phyloP scores from a whole-genome alignment of 1,140 invertebrate species.

The Ruditapes philippinarum region DNA sequence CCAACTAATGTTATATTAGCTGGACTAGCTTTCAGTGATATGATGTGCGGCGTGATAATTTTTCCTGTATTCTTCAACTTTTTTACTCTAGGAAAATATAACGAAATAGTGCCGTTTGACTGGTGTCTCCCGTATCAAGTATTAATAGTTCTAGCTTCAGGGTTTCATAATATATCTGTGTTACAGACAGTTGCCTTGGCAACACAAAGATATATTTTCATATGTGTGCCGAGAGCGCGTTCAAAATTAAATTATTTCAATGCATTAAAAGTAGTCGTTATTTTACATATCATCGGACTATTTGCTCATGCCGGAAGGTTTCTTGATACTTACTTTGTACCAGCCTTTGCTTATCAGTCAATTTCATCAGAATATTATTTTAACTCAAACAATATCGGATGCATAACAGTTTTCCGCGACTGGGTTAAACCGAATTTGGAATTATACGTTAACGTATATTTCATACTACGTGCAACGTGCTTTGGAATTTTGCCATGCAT shows the following conservation, averaged over 20 bases:
- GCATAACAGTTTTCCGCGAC: neutral
- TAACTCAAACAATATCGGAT: too few relatives aligned
- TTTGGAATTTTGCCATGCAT: neutral
- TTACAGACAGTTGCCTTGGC: neutral
- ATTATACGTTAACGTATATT: neutral
- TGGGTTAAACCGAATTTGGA: neutral
- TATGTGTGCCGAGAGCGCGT: neutral
- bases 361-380: too few relatives aligned
- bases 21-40: neutral
- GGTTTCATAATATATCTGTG: neutral
- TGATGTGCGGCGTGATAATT: neutral
- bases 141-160: neutral
- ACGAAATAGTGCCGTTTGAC: neutral
- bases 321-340: neutral
- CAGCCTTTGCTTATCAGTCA: neutral
- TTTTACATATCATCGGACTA: neutral
- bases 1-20: neutral
- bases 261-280: neutral
- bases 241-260: neutral
- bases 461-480: neutral
- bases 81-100: neutral
- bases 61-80: neutral
- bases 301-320: neutral
- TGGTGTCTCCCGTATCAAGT: neutral
- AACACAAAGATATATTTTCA: slow-evolving; percentile 13